Evolutionary conservation across 2,113 vertebrate species (phyloP).

Genomic region (Aythya baeri): DNA sequence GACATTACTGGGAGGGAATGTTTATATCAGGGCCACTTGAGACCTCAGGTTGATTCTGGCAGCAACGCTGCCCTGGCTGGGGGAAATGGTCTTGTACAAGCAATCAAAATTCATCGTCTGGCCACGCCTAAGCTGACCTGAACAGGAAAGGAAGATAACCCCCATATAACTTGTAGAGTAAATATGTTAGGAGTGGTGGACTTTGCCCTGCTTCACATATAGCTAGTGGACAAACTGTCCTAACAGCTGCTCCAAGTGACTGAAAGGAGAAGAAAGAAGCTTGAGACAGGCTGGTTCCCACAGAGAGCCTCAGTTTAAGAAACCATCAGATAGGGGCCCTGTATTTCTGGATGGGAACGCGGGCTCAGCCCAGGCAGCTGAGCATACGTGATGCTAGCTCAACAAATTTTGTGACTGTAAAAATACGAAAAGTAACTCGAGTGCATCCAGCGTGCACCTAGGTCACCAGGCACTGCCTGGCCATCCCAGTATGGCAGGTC

Average conservation of each 20-base stretch:
- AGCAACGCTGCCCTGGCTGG: neutral
- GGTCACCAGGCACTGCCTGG: neutral
- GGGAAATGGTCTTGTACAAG: constrained; percentile 1
- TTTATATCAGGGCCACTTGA: neutral
- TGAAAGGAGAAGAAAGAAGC: neutral
- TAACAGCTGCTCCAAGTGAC: neutral
- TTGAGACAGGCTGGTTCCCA: neutral
- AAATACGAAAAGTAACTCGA: neutral
- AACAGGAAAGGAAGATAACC: constrained; percentile 49
- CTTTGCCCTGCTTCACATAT: neutral
- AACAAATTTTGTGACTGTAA: neutral
- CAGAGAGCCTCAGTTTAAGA: neutral
- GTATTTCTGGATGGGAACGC: neutral
- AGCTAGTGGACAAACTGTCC: neutral
- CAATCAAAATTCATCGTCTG: neutral
- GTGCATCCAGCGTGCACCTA: neutral
- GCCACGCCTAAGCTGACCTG: neutral
- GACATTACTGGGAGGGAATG: neutral
- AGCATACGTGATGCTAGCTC: neutral
- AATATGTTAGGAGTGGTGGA: neutral
- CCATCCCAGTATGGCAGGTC: accelerated
- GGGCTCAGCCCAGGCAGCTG: neutral
- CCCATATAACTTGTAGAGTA: neutral
- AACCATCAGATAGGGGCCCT: neutral
- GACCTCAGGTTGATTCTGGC: constrained; percentile 35